Base-by-base conservation (phyloP, 2,797 vertebrate species). In the Siniperca obscura region DNA sequence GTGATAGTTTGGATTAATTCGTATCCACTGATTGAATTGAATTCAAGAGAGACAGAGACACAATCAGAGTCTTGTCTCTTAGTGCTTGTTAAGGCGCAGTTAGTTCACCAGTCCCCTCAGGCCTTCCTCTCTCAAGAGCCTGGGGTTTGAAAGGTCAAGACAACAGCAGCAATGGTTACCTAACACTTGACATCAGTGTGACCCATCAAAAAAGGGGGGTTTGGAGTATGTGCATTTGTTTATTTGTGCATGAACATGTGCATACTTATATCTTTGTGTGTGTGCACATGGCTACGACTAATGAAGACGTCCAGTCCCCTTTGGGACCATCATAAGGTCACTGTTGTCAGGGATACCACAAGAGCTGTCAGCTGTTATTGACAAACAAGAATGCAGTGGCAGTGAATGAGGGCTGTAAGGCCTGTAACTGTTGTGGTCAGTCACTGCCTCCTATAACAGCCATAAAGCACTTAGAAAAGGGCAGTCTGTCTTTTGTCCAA, bases 111-210 rank as follows among this genome's bases (percentile, higher is more conserved):
- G 73, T 61, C 53, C 87, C 93, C 89, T 84, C 52, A 46, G 89
- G 93, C 79, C 64, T 84, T 92, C 86, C 84, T 84, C 84, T 86
- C 86, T 77, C 67, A 62, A 67, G 83, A 89, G 75, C 40, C 73
- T 3, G 36, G 56, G 90, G 95, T 92, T 30, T 78, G 82, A 93
- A 85, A 93, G 95, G 95, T 93, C 95, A 93, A 74, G 82, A 75
- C 81, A 84, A 79, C 83, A 87, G 83, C 75, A 9, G 88, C 91
- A 94, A 95, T 93, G 84, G 90, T 92, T 95, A 92, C 89, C 91
- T 90, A 94, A 95, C 94, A 94, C 93, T 92, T 94, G 93, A 95
- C 94, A 93, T 90, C 60, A 81, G 89, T 57, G 75, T 84, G 81
- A 84, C 62, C 67, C 78, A 57, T 53, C 36, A 70, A 46, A 78